Percentiles rank a stretch among this genome's conserved stretches.
phyloP scores from a whole-genome alignment of 2,888 invertebrate genomes.

The Quadroppia sp. region DNA sequence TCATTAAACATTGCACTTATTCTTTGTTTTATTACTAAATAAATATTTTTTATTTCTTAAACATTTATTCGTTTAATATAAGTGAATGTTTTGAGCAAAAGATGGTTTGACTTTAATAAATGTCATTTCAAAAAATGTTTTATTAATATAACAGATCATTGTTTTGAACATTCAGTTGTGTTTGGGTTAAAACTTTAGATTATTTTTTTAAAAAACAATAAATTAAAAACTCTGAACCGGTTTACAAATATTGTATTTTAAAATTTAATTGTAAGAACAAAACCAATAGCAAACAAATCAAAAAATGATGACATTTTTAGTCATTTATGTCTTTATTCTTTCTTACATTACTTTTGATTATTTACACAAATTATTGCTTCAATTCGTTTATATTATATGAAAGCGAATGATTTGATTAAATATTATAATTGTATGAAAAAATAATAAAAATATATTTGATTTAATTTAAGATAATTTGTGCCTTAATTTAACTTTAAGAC shows the following conservation, averaged over 20 bases:
- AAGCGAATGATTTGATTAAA: too few species aligned
- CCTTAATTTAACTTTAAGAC: too few species aligned
- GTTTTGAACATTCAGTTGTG: background rate
- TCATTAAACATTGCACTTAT: too few species aligned
- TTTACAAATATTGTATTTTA: background rate
- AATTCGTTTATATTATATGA: too few species aligned
- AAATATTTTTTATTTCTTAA: background rate
- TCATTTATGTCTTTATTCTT: too few species aligned
- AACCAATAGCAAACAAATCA: constrained; percentile 6
- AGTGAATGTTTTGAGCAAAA: background rate
- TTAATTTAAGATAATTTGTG: too few species aligned
- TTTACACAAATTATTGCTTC: too few species aligned
- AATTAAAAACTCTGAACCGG: background rate
- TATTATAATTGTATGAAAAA: too few species aligned
- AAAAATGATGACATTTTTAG: background rate
- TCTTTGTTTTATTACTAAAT: too few species aligned
- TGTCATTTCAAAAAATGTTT: background rate
- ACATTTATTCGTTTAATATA: background rate
- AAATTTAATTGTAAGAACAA: background rate
- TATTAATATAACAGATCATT: background rate
- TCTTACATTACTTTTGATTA: too few species aligned
- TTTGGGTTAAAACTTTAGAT: background rate
- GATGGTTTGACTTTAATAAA: background rate
- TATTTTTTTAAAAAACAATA: background rate
- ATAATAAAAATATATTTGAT: too few species aligned